These are phyloP conservation scores for Mnemiopsis leidyi DNA, from an alignment of 37 sponge, comb jelly and placozoan genomes.

Conservation along the genomic window DNA sequence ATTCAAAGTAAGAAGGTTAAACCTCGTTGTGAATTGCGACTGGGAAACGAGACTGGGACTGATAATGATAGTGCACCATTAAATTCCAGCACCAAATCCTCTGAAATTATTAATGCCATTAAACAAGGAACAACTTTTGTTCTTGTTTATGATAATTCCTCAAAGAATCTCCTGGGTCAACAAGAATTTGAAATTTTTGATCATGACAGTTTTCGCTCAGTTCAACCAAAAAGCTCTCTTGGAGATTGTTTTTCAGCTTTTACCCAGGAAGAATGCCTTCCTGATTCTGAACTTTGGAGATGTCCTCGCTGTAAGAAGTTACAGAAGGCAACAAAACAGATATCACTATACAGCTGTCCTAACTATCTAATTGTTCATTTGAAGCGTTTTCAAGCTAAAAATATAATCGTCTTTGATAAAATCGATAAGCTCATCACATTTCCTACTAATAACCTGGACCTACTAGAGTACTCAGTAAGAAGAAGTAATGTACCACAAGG, in stretches of 20 bases:
- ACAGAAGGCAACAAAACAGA: constrained; percentile 54
- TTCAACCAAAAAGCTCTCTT: constrained; percentile 35
- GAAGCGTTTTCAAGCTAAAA: constrained; percentile 52
- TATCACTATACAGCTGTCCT: constrained; percentile 60
- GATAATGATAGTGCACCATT: not conserved
- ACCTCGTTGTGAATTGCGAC: not conserved
- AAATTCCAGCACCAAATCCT: not conserved
- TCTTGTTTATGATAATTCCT: constrained; percentile 28
- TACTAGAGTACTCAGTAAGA: not conserved
- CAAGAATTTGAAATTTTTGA: constrained; percentile 44
- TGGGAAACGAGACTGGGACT: not conserved
- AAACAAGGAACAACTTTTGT: not conserved
- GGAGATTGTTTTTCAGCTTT: constrained; percentile 43
- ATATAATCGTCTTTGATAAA: constrained; percentile 56
- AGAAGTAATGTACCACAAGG: not conserved
- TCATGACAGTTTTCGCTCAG: not conserved
- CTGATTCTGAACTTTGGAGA: constrained; percentile 55
- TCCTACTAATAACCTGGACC: constrained; percentile 9
- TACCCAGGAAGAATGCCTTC: constrained; percentile 55
- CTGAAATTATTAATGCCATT: not conserved
- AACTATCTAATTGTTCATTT: constrained; percentile 56
- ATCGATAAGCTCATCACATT: constrained; percentile 45
- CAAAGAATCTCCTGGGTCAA: not conserved
- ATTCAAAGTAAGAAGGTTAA: not conserved
- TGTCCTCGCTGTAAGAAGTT: constrained; percentile 50